These are phyloP conservation scores for Prosopocoilus inquinatus DNA, from an alignment of 2,888 invertebrate genomes.

Conservation along the genomic window DNA sequence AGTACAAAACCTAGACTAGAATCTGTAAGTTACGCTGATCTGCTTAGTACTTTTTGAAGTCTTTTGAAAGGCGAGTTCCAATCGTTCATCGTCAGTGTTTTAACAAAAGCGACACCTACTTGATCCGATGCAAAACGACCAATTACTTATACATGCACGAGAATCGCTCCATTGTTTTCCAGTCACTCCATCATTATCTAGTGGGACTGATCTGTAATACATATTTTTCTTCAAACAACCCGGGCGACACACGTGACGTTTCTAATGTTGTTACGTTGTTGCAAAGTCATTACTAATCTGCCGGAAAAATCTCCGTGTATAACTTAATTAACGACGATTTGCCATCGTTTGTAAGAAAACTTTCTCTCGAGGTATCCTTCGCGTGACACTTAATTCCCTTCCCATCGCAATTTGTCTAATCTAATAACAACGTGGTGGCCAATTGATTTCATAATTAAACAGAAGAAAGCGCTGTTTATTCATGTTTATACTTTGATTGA, in stretches of 20 bases:
- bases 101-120: background rate
- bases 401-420: slow-evolving; percentile 1
- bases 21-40: too few relatives aligned
- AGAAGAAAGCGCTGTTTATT: background rate
- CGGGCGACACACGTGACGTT: background rate
- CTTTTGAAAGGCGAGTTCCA: too few relatives aligned
- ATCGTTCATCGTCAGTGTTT: too few relatives aligned
- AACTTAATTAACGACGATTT: slow-evolving; percentile 1
- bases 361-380: background rate
- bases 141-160: background rate
- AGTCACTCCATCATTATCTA: background rate
- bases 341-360: background rate
- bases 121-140: background rate
- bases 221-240: background rate
- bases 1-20: too few relatives aligned
- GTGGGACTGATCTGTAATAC: background rate
- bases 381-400: background rate
- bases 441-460: background rate
- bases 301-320: background rate
- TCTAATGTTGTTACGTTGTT: background rate
- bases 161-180: slow-evolving; percentile 4
- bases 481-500: background rate
- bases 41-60: too few relatives aligned
- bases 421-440: background rate
- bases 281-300: background rate